Evolutionary conservation across 2,113 vertebrate species (phyloP), one percentile per base, ranked within the genome.

Genomic region (Chloropsis cyanopogon): DNA sequence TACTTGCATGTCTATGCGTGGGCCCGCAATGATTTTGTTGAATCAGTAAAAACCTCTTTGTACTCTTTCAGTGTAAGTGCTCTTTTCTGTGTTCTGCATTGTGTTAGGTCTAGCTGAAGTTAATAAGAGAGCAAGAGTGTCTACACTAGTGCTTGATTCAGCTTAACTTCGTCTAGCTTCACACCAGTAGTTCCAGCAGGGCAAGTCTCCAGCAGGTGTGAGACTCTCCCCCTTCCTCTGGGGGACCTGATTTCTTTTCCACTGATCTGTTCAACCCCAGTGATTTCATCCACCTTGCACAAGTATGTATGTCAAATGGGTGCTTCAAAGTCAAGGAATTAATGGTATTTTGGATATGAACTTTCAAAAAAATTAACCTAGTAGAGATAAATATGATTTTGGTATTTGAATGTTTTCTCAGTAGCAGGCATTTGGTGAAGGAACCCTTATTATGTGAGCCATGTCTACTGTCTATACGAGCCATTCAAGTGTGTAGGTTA

Each of bases 381-480:
- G 11, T 10, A 69, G 61, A 64, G 22, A 53, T 49, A 49, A 37
- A 53, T 84, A 35, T 53, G 33, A 12, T 53, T 76, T 82, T 81
- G 8, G 37, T 72, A 11, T 88, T 72, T 61, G 4, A 72, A 24
- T 37, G 19, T 76, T 80, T 69, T n/a, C 21, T 82, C 22, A 16
- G 22, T 70, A 50, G 25, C 69, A 92, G n/a, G 14, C 65, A 41
- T 22, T 61, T 71, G 44, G 12, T 86, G 65, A 91, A 84, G 50
- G 61, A 95, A 12, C 10, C 12, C 14, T 4, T 19, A 22, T 53
- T 63, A 19, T 19, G 39, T 12, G 29, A 85, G 35, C 37, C 5
- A 5, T 31, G 22, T 44, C 47, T 64, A 11, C 25, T 53, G 19
- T 33, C 12, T 50, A 15, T 2, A 3, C 0, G 3, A 87, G n/a